These are phyloP conservation scores for Clinocottus analis DNA, from an alignment of 2,113 vertebrate species.

Conservation along the genomic window DNA sequence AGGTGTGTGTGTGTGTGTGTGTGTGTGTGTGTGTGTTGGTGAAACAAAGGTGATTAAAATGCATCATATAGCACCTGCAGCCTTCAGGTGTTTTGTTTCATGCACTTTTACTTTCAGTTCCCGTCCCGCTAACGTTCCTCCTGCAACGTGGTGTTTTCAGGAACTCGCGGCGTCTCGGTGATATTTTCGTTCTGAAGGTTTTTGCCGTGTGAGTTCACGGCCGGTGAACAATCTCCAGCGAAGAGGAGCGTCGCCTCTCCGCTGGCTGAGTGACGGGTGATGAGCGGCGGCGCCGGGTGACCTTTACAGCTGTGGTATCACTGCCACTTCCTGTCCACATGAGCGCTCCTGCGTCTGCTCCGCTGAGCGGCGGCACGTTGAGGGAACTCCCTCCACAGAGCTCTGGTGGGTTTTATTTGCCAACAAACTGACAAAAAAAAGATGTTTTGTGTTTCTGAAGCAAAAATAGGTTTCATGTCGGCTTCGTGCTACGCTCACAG, in stretches of 20 bases:
- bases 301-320: slow-evolving; percentile 37
- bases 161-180: neutral
- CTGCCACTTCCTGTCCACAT: slow-evolving; percentile 23
- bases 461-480: too few relatives aligned
- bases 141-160: neutral
- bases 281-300: too few relatives aligned
- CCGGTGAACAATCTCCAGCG: neutral
- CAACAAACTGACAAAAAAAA: too few relatives aligned
- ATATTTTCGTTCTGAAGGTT: neutral
- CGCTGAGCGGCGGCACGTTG: too few relatives aligned
- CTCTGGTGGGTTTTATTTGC: too few relatives aligned
- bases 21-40: too few relatives aligned
- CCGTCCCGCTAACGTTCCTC: neutral
- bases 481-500: too few relatives aligned
- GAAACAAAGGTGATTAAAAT: too few relatives aligned
- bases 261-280: slow-evolving; percentile 7
- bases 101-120: neutral
- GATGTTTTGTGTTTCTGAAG: too few relatives aligned
- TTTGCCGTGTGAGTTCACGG: neutral
- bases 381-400: too few relatives aligned
- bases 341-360: neutral
- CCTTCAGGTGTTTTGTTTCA: neutral
- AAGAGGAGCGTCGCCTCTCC: too few relatives aligned
- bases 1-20: too few relatives aligned
- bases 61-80: neutral